A percentile compares a stretch with the other conserved stretches of the same genome.
Conservation (phyloP, 2,888 invertebrate genomes). For the Aphodius granarius region DNA sequence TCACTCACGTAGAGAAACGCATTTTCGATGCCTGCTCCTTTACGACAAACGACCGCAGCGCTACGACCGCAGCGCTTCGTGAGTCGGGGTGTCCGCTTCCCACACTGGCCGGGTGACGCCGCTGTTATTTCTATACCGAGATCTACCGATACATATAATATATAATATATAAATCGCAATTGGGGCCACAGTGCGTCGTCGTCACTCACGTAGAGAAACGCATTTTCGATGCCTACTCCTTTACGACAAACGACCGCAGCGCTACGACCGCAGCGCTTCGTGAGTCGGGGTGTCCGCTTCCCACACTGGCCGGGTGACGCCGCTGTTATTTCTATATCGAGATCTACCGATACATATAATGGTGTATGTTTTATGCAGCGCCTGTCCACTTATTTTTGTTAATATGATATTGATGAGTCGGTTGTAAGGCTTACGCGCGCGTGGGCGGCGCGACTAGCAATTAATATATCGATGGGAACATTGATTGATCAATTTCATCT, state of each 20-base stretch:
- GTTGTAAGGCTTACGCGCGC: neutral
- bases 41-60: neutral
- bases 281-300: slow-evolving; percentile 5
- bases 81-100: slow-evolving; percentile 6
- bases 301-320: slow-evolving; percentile 6
- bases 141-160: slow-evolving; percentile 11
- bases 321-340: slow-evolving; percentile 15
- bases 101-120: slow-evolving; percentile 5
- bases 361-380: neutral
- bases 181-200: too few relatives aligned
- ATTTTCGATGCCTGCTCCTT: neutral
- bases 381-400: neutral
- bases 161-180: too few relatives aligned
- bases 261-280: neutral
- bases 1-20: neutral
- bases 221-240: neutral
- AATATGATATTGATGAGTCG: neutral
- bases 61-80: too few relatives aligned
- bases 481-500: neutral
- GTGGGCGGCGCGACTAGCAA: neutral
- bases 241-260: neutral
- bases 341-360: slow-evolving; percentile 13
- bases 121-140: slow-evolving; percentile 16
- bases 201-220: neutral
- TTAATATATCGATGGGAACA: neutral